Evolutionary conservation across 2,797 vertebrate species (phyloP), one percentile per base, ranked within the genome.

Genomic region (Moxostoma hubbsi): DNA sequence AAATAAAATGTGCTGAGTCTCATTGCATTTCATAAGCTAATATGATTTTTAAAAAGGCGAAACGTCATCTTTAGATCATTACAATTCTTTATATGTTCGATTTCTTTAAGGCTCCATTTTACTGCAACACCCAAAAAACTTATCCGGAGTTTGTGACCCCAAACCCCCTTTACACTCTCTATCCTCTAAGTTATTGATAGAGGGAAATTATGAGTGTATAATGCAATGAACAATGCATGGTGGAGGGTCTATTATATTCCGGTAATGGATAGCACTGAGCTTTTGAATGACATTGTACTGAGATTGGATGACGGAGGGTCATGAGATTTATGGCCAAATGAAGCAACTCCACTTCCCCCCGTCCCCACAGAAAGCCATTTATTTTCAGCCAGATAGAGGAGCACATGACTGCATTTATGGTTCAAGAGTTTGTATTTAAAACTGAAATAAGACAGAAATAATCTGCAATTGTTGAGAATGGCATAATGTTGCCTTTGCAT

Each of bases 171-270:
- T 85, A 86, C 87, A 85, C 71, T 72, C 80, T 86, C 75, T 88
- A 80, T 85, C 82, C 89, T 92, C 86, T 90, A 93, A 93, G 92
- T 94, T 93, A 92, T 94, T 94, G 91, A 93, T 93, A 93, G 91
- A 91, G 90, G 89, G 87, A 93, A 94, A 90, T 94, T 93, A 94
- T 93, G 89, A 92, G 85, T 88, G 90, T 93, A 94, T 94, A 94
- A 94, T 94, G 89, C 87, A 88, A 88, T 89, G 90, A 92, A 92
- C 92, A 92, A 90, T 91, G 92, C 91, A 91, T 90, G 90, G 89
- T 87, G 90, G 88, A 89, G 87, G 92, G 89, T 82, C 92, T 92
- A 93, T 94, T 94, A 94, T 92, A 90, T 84, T 80, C 80, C 61
- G 87, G 91, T 95, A 94, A 94, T 93, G 89, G 92, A 94, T 93